phyloP scores from a whole-genome alignment of 2,797 vertebrate genomes.

The Urocyon cinereoargenteus region DNA sequence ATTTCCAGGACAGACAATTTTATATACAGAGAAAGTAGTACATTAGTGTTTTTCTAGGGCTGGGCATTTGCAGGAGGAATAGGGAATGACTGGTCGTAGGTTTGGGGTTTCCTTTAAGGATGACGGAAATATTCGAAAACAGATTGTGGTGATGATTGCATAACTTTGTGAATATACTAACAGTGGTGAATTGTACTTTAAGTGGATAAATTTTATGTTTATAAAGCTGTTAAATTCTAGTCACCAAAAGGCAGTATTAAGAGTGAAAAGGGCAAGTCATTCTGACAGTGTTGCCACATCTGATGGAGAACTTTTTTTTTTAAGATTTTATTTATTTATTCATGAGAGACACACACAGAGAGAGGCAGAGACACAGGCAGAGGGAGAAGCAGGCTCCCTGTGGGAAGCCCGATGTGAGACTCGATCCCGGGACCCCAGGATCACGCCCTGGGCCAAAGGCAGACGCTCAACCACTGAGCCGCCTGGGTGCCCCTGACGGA shows the following conservation, averaged over 20 bases:
- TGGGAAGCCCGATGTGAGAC: too few species aligned
- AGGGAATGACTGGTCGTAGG: not conserved
- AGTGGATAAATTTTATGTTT: not conserved
- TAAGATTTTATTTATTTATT: too few species aligned
- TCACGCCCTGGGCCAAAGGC: too few species aligned
- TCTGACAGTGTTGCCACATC: not conserved
- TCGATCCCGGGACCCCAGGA: too few species aligned
- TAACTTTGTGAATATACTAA: conserved; percentile 9
- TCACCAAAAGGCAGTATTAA: not conserved
- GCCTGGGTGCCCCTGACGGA: not conserved
- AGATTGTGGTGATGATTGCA: not conserved
- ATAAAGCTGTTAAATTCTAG: not conserved
- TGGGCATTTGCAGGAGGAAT: not conserved
- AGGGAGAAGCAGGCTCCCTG: too few species aligned
- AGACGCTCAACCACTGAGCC: too few species aligned
- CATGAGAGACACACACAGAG: too few species aligned
- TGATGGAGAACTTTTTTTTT: not conserved
- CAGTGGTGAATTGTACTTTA: not conserved
- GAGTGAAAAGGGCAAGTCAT: not conserved
- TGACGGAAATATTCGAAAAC: not conserved
- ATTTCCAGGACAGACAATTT: not conserved
- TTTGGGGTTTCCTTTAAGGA: not conserved
- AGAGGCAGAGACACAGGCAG: too few species aligned
- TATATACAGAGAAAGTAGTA: not conserved
- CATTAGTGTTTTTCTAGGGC: not conserved